Evolutionary conservation across 2,797 vertebrate species (phyloP).

Genomic region (Parauchenoglanis ngamensis): DNA sequence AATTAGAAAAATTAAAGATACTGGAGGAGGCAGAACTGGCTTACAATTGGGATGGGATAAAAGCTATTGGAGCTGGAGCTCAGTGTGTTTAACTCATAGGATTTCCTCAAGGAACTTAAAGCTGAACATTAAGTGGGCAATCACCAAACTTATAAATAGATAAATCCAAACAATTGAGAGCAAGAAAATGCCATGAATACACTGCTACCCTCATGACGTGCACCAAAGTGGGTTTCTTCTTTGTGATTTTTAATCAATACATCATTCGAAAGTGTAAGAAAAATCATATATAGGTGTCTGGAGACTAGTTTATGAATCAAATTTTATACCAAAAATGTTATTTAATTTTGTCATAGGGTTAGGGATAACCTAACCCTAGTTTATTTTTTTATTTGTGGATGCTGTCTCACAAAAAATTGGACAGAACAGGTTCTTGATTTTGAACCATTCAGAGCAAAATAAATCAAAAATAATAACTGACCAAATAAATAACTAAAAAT

Average conservation of each 20-base stretch:
- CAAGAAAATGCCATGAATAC: neutral
- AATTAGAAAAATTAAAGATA: neutral
- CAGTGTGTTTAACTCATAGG: neutral
- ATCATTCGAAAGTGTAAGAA: neutral
- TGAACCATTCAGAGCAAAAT: too few species aligned
- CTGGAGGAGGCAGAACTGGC: neutral
- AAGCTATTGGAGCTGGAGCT: neutral
- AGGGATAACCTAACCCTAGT: too few species aligned
- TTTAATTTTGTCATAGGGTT: neutral
- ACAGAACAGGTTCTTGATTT: too few species aligned
- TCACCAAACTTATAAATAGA: neutral
- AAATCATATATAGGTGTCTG: neutral
- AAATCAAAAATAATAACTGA: too few species aligned
- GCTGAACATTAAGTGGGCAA: neutral
- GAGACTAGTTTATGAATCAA: neutral
- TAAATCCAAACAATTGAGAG: neutral
- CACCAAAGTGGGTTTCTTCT: neutral
- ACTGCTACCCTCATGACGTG: neutral
- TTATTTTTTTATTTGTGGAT: neutral
- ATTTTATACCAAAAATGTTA: neutral
- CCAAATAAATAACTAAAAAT: too few species aligned
- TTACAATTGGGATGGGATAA: neutral
- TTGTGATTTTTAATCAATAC: neutral
- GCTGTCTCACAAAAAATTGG: neutral
- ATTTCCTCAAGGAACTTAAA: neutral